phyloP scores from a whole-genome alignment of 1,140 invertebrate species.

The Bombyx mandarina region DNA sequence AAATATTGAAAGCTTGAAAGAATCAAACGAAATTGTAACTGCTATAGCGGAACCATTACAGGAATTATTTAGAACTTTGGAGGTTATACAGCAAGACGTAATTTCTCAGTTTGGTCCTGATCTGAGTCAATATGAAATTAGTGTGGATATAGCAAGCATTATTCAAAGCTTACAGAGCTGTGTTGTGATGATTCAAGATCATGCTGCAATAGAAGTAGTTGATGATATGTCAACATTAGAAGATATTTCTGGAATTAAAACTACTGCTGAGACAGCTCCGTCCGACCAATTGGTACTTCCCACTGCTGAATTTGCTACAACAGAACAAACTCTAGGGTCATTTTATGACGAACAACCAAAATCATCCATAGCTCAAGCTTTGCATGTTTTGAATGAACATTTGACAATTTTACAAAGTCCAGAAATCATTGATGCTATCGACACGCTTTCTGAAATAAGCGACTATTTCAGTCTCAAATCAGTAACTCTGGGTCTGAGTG shows the following conservation, averaged over 20 bases:
- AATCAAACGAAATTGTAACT: conserved; percentile 53
- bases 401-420: conserved; percentile 43
- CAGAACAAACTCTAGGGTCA: conserved; percentile 23
- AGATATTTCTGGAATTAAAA: conserved; percentile 73
- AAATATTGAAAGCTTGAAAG: conserved; percentile 43
- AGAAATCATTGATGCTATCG: conserved; percentile 40
- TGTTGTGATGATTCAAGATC: conserved; percentile 68
- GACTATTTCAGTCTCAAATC: conserved; percentile 46
- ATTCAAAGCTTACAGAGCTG: conserved; percentile 71
- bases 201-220: conserved; percentile 45
- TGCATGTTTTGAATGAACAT: conserved; percentile 43
- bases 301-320: conserved; percentile 20
- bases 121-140: conserved; percentile 27
- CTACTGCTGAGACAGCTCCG: conserved; percentile 56
- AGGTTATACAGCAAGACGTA: conserved; percentile 63
- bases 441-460: conserved; percentile 39
- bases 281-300: conserved; percentile 34
- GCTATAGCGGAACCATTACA: conserved; percentile 68
- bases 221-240: conserved; percentile 71
- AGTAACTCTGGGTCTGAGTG: conserved; percentile 37
- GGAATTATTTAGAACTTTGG: conserved; percentile 62
- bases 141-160: conserved; percentile 59
- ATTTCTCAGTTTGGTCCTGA: conserved; percentile 53
- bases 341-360: conserved; percentile 19
- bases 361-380: conserved; percentile 23